phyloP scores from a whole-genome alignment of 2,113 vertebrate genomes.

The Salvelinus namaycush region DNA sequence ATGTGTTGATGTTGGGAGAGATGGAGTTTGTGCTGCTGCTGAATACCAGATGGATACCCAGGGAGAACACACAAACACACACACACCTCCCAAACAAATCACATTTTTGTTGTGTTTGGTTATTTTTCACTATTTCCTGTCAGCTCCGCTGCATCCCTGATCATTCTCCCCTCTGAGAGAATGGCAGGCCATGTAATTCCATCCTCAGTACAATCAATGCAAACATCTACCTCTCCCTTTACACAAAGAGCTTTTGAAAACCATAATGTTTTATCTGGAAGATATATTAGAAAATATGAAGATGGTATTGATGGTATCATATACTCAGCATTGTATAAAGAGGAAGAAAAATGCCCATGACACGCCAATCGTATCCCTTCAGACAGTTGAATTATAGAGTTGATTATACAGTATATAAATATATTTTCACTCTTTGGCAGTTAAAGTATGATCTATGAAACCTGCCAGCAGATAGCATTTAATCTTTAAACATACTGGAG shows the following conservation, averaged over 20 bases:
- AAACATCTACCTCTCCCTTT: conserved; percentile 46
- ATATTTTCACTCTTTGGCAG: conserved; percentile 39
- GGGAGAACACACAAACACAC: conserved; percentile 51
- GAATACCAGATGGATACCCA: conserved; percentile 75
- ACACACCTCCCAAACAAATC: conserved; percentile 52
- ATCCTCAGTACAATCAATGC: conserved; percentile 67
- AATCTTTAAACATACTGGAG: conserved; percentile 36
- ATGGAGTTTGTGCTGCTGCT: conserved; percentile 75
- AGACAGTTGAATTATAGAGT: conserved; percentile 59
- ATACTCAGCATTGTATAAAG: conserved; percentile 11
- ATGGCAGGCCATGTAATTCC: conserved; percentile 68
- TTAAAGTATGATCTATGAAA: conserved; percentile 57
- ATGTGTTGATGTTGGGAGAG: conserved; percentile 77
- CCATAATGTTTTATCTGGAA: conserved; percentile 44
- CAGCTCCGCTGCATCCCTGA: conserved; percentile 63
- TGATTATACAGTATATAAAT: conserved; percentile 51
- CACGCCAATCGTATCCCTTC: conserved; percentile 47
- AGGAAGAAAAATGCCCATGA: conserved; percentile 36
- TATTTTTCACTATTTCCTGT: conserved; percentile 55
- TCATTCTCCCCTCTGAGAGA: conserved; percentile 63
- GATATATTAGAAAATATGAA: conserved; percentile 34
- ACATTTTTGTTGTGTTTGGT: conserved; percentile 56
- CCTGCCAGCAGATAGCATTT: conserved; percentile 40
- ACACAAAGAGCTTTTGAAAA: conserved; percentile 37
- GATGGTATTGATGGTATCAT: conserved; percentile 38